phyloP scores from a whole-genome alignment of 1,140 invertebrate genomes.

The Harpegnathos saltator region DNA sequence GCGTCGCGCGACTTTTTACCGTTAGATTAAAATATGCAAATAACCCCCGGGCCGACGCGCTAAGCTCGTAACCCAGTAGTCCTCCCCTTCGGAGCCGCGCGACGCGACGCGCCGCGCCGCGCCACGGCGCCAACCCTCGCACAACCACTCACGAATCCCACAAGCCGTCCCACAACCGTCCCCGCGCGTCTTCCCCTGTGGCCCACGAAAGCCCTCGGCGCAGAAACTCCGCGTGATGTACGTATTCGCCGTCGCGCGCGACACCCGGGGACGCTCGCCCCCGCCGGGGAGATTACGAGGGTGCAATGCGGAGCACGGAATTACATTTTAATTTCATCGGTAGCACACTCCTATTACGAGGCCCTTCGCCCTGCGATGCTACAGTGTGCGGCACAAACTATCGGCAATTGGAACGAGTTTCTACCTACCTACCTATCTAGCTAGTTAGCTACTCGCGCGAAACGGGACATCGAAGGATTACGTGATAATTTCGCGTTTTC shows the following conservation, averaged over 20 bases:
- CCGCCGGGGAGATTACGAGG: conserved; percentile 75
- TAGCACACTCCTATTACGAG: conserved; percentile 58
- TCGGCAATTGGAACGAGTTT: conserved; percentile 35
- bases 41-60: conserved; percentile 57
- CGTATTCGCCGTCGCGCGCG: conserved; percentile 56
- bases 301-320: conserved; percentile 63
- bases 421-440: neutral
- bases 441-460: neutral
- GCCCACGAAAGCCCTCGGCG: conserved; percentile 6
- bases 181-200: conserved; percentile 18
- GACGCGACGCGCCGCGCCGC: too few species aligned
- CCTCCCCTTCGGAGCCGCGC: conserved; percentile 3
- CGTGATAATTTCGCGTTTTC: conserved; percentile 9
- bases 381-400: conserved; percentile 34
- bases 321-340: conserved; percentile 77
- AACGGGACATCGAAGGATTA: neutral
- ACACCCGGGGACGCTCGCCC: conserved; percentile 53
- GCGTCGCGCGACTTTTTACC: conserved; percentile 66
- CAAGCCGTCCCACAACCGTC: conserved; percentile 37
- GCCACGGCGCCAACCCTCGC: conserved; percentile 38
- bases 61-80: conserved; percentile 56
- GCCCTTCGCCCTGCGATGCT: conserved; percentile 3
- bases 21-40: conserved; percentile 77
- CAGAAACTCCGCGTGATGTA: conserved; percentile 46
- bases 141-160: conserved; percentile 52